Conservation (phyloP, 1,140 invertebrate species). For the Drosophila insularis region DNA sequence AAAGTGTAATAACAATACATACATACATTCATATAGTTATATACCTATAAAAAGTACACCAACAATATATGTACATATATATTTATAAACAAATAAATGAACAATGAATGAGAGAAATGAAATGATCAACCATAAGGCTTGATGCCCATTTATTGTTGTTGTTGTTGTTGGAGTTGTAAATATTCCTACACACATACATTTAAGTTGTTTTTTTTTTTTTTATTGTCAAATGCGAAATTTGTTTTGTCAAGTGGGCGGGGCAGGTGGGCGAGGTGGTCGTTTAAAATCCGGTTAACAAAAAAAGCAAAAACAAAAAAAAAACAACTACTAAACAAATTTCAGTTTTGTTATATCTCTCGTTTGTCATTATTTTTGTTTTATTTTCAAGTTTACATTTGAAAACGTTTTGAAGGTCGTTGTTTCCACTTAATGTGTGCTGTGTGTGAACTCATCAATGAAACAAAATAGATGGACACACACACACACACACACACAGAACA, state of each 20-base stretch:
- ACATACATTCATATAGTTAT: too few species aligned
- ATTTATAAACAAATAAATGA: conserved; percentile 53
- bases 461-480: conserved; percentile 44
- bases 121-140: not conserved
- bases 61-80: conserved; percentile 29
- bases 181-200: not conserved
- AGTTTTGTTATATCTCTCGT: conserved; percentile 15
- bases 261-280: not conserved
- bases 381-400: conserved; percentile 56
- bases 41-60: conserved; percentile 6
- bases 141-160: not conserved
- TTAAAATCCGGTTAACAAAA: conserved; percentile 9
- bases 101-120: conserved; percentile 37
- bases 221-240: conserved; percentile 5
- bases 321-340: conserved; percentile 18
- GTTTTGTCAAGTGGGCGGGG: conserved; percentile 10
- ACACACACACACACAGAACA: conserved; percentile 38
- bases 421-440: conserved; percentile 27
- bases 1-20: not conserved
- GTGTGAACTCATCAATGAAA: conserved; percentile 58
- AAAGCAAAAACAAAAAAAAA: conserved; percentile 13
- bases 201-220: not conserved
- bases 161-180: conserved; percentile 12
- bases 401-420: conserved; percentile 55
- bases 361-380: conserved; percentile 35